A percentile compares a stretch with the other conserved stretches of the same genome.
phyloP scores from a whole-genome alignment of 2,113 vertebrate species.

The Pardalotus punctatus region DNA sequence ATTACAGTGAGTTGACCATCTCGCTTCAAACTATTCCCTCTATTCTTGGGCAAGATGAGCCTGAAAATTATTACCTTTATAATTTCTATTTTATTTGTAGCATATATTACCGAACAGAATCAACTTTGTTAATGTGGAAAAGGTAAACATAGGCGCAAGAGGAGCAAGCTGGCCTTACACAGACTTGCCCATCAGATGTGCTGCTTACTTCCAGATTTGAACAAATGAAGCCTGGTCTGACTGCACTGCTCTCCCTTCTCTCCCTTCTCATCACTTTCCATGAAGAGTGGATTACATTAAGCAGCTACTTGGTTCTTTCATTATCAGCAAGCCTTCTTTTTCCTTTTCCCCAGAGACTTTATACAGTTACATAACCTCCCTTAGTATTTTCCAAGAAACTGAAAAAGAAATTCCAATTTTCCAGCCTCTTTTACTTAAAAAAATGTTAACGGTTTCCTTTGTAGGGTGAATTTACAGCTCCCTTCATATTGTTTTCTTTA shows the following conservation, averaged over 20 bases:
- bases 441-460: neutral
- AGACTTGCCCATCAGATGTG: neutral
- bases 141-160: neutral
- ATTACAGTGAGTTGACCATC: neutral
- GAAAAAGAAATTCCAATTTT: conserved; percentile 3
- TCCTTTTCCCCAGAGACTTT: neutral
- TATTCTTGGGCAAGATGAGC: neutral
- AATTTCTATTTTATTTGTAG: neutral
- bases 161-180: neutral
- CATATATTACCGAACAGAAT: rapidly evolving
- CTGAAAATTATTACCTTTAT: neutral
- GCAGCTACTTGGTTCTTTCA: neutral
- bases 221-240: neutral
- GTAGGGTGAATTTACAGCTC: neutral
- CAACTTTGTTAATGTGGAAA: neutral
- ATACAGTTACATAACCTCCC: conserved; percentile 19
- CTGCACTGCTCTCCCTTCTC: neutral
- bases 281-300: conserved; percentile 6
- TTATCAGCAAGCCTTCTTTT: neutral
- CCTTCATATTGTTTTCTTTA: neutral
- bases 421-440: neutral
- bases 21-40: neutral
- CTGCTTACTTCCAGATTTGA: neutral
- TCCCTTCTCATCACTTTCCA: neutral
- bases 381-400: conserved; percentile 1